Conservation (phyloP, 1,140 invertebrate genomes). For the Scaptomyza graminum region DNA sequence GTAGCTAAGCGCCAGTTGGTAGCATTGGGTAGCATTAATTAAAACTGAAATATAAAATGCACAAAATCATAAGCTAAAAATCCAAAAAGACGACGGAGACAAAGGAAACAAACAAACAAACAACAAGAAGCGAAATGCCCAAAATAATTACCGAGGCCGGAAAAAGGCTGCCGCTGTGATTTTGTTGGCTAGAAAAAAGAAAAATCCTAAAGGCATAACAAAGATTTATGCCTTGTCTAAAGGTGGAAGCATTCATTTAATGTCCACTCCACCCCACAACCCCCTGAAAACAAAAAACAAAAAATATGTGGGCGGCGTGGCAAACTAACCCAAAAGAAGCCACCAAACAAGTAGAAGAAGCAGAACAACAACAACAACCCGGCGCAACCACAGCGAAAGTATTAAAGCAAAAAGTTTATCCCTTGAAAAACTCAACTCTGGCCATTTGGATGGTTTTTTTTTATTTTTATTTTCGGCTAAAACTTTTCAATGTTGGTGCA, state of each 20-base stretch:
- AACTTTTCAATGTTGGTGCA: constrained; percentile 55
- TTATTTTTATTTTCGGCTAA: constrained; percentile 48
- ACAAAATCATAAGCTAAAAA: constrained; percentile 21
- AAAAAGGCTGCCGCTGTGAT: constrained; percentile 25
- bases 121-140: constrained; percentile 29
- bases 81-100: constrained; percentile 2
- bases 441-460: constrained; percentile 12
- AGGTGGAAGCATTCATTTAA: constrained; percentile 66
- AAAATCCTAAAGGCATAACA: constrained; percentile 54
- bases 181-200: background rate
- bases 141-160: constrained; percentile 45
- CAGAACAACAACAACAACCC: constrained; percentile 11
- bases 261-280: constrained; percentile 36
- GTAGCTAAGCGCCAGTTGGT: background rate
- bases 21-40: constrained; percentile 43
- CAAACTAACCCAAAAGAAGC: constrained; percentile 16
- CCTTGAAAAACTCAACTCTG: constrained; percentile 37
- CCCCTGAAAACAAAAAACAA: no score
- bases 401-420: constrained; percentile 69
- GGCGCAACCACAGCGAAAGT: constrained; percentile 42
- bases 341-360: constrained; percentile 23
- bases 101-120: constrained; percentile 2
- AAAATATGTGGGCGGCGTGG: constrained; percentile 33
- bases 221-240: constrained; percentile 64
- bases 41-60: constrained; percentile 39